phyloP scores from a whole-genome alignment of 53 echinoderm and acorn worm genomes.

The Apostichopus leukothele region DNA sequence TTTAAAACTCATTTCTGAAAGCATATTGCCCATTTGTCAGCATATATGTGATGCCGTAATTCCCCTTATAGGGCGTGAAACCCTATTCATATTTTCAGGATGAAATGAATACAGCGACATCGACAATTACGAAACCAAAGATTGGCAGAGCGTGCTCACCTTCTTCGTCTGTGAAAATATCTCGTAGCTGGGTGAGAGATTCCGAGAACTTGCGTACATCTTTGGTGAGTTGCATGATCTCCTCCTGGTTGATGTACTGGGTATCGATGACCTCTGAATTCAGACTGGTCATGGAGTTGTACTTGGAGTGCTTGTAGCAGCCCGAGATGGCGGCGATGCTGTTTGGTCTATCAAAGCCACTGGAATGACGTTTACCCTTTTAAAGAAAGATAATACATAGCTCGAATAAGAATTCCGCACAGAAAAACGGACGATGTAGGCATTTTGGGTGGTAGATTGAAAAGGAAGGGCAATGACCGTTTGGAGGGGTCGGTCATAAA shows the following conservation, averaged over 20 bases:
- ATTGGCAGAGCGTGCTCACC: conserved; percentile 1
- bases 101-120: no score
- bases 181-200: conserved; percentile 72
- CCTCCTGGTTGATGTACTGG: conserved; percentile 90
- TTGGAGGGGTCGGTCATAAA: no score
- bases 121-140: no score
- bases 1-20: no score
- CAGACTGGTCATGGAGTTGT: conserved; percentile 87
- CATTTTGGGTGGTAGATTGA: no score
- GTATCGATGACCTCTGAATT: conserved; percentile 90
- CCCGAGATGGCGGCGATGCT: conserved; percentile 75
- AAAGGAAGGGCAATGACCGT: no score
- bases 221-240: conserved; percentile 89
- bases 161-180: conserved; percentile 42
- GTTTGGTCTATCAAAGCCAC: conserved; percentile 55
- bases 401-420: no score
- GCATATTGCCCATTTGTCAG: no score
- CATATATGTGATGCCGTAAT: no score
- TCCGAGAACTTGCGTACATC: conserved; percentile 94
- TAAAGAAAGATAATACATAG: background rate
- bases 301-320: conserved; percentile 64
- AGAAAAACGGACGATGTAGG: no score
- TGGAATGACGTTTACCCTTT: conserved; percentile 17
- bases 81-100: no score
- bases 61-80: no score